Base-by-base conservation (phyloP, 2,113 vertebrate genomes). In the Coracopsis vasa region DNA sequence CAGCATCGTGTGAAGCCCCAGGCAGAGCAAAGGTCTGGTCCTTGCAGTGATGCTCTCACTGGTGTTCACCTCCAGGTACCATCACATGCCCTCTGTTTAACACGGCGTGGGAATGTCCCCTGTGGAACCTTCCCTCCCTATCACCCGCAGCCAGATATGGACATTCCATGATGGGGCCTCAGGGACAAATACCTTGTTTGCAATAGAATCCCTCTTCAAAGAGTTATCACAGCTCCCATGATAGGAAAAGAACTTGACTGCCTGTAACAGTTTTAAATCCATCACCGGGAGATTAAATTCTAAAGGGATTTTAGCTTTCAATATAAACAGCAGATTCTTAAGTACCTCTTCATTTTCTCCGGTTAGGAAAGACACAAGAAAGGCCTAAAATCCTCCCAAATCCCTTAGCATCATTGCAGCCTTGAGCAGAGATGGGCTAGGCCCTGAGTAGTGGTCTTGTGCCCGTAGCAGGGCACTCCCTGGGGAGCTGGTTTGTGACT, bases 201-300 rank as follows among this genome's bases (percentile, higher is more conserved):
- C 95, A 86, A 72, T 65, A n/a, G 88, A 96, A 94, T 70, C 91
- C 66, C 0, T 4, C 92, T 95, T 95, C 96, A 93, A 94, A 96
- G 93, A 42, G 64, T 44, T 71, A 20, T 94, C 91, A 79, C 61
- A 7, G 51, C 62, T 67, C 73, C 78, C 1, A 20, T 1, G 44
- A 87, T 92, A 85, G 77, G 96, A 96, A 80, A 90, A 91, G 92
- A 85, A 73, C 96, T 81, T 27, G 15, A 48, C 96, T 94, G 96
- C 45, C 96, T 95, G 88, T 93, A 92, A 92, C 74, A 92, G 88
- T 82, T 96, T 95, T 95, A 96, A 97, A 97, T 95, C 96, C 95
- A 91, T 95, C 96, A 91, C 93, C 5, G 2, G 87, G 91, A 97
- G 96, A 97, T 97, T 97, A 97, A 97, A 97, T 95, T 95, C 96